Conservation (phyloP, 2,888 invertebrate species). For the Aphidius colemani region DNA sequence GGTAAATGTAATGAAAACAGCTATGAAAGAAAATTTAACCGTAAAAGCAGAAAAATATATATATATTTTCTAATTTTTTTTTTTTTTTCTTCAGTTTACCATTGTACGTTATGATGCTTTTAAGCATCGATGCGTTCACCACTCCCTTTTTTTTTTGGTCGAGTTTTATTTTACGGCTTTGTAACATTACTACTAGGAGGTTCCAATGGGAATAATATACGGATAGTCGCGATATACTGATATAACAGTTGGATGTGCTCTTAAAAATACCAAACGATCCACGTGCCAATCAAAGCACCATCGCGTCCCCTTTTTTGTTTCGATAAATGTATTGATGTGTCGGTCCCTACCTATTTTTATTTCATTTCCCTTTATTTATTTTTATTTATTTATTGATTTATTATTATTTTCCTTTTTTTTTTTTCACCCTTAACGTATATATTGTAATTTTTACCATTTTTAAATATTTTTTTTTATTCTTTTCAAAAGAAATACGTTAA, state of each 20-base stretch:
- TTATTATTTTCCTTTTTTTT: too few species aligned
- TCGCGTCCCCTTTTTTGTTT: constrained; percentile 32
- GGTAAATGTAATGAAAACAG: too few species aligned
- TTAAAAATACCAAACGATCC: constrained; percentile 32
- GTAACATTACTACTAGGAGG: constrained; percentile 25
- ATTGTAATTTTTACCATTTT: too few species aligned
- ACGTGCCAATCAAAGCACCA: constrained; percentile 38
- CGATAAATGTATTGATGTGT: neutral
- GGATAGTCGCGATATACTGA: constrained; percentile 20
- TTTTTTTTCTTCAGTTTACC: constrained; percentile 2
- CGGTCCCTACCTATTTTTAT: constrained; percentile 9
- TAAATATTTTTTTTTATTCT: too few species aligned
- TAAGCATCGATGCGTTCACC: constrained; percentile 14
- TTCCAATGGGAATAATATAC: constrained; percentile 24
- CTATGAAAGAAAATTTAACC: too few species aligned
- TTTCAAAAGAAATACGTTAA: too few species aligned
- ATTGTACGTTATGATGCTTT: constrained; percentile 15
- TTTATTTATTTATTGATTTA: too few species aligned
- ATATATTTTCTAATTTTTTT: too few species aligned
- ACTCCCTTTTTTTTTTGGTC: constrained; percentile 5
- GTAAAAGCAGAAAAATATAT: too few species aligned
- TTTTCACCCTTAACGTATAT: too few species aligned
- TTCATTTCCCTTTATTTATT: neutral
- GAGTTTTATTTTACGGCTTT: constrained; percentile 30
- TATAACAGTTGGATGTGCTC: constrained; percentile 21